Evolutionary conservation across 2,797 vertebrate species (phyloP).

Genomic region (Lutjanus argentimaculatus): DNA sequence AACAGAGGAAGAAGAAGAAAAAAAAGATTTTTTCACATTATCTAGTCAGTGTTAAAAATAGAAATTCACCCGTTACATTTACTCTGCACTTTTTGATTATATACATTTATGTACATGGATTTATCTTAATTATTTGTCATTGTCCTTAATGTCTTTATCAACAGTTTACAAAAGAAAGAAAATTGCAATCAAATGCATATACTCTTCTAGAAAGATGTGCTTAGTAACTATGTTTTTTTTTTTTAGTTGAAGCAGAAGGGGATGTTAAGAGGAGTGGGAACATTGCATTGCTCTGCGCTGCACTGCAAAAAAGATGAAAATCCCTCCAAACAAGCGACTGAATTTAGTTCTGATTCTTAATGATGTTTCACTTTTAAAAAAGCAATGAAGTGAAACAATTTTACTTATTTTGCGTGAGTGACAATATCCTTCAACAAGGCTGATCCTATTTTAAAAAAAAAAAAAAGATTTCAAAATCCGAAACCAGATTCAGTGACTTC

Average conservation of each 20-base stretch:
- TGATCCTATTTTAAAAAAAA: neutral
- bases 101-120: slow-evolving; percentile 88
- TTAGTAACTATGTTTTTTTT: slow-evolving; percentile 80
- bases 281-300: slow-evolving; percentile 62
- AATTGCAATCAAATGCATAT: slow-evolving; percentile 88
- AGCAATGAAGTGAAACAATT: neutral
- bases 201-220: slow-evolving; percentile 89
- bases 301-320: slow-evolving; percentile 25
- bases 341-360: slow-evolving; percentile 8
- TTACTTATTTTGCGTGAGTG: neutral
- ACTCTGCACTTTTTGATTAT: slow-evolving; percentile 88
- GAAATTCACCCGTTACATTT: slow-evolving; percentile 90
- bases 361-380: neutral
- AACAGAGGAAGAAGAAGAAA: slow-evolving; percentile 60
- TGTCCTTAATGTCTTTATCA: slow-evolving; percentile 85
- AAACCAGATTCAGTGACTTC: slow-evolving; percentile 33
- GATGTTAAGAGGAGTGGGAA: slow-evolving; percentile 67
- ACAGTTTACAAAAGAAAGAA: slow-evolving; percentile 86
- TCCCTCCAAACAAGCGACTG: slow-evolving; percentile 15
- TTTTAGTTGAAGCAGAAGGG: slow-evolving; percentile 74
- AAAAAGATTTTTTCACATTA: slow-evolving; percentile 84
- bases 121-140: slow-evolving; percentile 84
- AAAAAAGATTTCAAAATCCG: neutral
- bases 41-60: slow-evolving; percentile 93
- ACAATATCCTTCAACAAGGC: neutral